phyloP scores from a whole-genome alignment of 2,888 invertebrate species.

The Tenthredo notha region DNA sequence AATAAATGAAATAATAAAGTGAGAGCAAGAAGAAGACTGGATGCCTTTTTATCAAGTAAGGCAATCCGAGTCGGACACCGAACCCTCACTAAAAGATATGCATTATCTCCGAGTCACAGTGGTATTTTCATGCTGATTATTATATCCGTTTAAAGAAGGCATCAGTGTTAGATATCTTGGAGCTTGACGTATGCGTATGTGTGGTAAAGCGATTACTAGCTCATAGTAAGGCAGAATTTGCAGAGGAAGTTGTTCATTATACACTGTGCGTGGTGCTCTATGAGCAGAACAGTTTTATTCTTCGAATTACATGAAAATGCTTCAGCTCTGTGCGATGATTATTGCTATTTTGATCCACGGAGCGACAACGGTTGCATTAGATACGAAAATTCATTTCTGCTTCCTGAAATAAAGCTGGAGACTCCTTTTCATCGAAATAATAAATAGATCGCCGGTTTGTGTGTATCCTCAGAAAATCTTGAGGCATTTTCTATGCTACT shows the following conservation, averaged over 20 bases:
- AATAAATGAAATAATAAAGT: not conserved
- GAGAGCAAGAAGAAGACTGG: not conserved
- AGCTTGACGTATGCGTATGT: not conserved
- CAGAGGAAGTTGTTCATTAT: not conserved
- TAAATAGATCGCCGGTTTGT: not conserved
- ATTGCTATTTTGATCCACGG: no score
- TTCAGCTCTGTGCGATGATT: no score
- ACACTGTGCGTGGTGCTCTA: not conserved
- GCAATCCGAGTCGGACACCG: slow-evolving; percentile 4
- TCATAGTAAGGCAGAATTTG: not conserved
- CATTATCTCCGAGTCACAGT: not conserved
- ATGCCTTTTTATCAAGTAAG: not conserved
- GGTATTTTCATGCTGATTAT: not conserved
- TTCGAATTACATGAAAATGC: not conserved
- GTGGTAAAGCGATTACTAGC: not conserved
- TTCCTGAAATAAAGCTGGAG: not conserved
- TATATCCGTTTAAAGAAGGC: not conserved
- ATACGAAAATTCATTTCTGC: not conserved
- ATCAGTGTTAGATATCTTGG: not conserved
- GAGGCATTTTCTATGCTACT: not conserved
- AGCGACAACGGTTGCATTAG: not conserved
- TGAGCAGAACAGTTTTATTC: not conserved
- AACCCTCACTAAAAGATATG: slow-evolving; percentile 7
- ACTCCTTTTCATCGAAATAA: not conserved
- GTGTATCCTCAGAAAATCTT: not conserved